These are phyloP conservation scores for Lates japonicus DNA, from an alignment of 2,797 vertebrate genomes.

Conservation along the genomic window DNA sequence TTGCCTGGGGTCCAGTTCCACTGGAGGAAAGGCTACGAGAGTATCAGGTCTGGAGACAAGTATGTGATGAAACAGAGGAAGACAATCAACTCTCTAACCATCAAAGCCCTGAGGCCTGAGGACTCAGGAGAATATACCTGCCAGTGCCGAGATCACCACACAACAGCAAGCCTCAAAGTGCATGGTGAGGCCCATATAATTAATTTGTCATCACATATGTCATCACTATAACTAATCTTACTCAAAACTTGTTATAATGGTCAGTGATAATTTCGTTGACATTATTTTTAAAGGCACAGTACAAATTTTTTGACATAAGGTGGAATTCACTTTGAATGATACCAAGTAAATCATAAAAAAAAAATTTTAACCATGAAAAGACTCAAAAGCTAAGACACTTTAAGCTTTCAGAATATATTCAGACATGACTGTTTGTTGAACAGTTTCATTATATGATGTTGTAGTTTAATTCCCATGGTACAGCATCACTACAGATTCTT, in stretches of 20 bases:
- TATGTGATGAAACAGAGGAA: conserved; percentile 88
- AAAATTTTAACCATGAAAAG: not conserved
- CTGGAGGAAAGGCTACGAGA: conserved; percentile 87
- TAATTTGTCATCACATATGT: not conserved
- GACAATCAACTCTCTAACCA: conserved; percentile 83
- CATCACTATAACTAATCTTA: not conserved
- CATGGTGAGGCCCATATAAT: conserved; percentile 67
- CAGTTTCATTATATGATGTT: no score
- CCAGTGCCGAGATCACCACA: conserved; percentile 82
- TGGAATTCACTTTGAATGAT: not conserved
- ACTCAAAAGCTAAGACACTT: not conserved
- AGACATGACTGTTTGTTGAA: no score
- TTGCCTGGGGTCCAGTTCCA: conserved; percentile 81
- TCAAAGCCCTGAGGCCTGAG: conserved; percentile 83
- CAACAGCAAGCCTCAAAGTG: conserved; percentile 80
- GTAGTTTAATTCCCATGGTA: not conserved
- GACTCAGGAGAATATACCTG: conserved; percentile 81
- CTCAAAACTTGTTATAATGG: not conserved
- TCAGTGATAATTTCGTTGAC: not conserved
- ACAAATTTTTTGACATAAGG: not conserved
- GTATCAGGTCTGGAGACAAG: conserved; percentile 83
- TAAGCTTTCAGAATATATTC: not conserved
- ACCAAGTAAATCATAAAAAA: not conserved
- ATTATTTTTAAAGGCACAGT: not conserved
- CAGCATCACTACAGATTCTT: not conserved